Evolutionary conservation across 35 echinoderm and acorn worm genomes (phyloP), one percentile per base, ranked within the genome.

Genomic region (Chiridota heheva): DNA sequence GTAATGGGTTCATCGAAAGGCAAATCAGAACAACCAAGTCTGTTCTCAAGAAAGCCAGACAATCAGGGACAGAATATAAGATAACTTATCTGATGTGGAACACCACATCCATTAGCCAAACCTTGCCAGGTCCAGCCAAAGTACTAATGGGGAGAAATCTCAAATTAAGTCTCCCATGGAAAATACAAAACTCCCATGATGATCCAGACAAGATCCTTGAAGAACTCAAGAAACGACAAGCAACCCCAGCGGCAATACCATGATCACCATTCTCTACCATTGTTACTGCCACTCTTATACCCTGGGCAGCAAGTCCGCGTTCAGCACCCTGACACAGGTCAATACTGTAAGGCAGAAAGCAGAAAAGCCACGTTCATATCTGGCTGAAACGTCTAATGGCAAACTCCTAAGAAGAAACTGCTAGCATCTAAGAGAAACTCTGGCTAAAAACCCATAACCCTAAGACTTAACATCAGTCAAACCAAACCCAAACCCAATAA

Each of bases 1-100:
- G 63, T 18, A 83, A 83, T 44, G 65, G 65, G 1, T 83, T 83
- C 29, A 69, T 32, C 2, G 80, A 82, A 47, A 10, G 63, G 38
- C 35, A 69, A 15, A 31, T 82, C 12, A 45, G 63, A 43, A 70
- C 80, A 1, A 37, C 47, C 20, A 82, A 82, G 17, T 53, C 41
- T 10, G 49, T 82, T 15, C 20, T 83, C 3, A 83, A 70, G 35
- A 83, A 83, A 20, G 15, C 43, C 8, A 62, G 46, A 28, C 51
- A 60, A 16, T 39, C 76, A 24, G 1, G 13, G 4, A 69, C 63
- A 47, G 49, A 70, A 20, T 5, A 12, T 18, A 25, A 55, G 2
- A 32, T 83, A n/a, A 45, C 81, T 13, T 32, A 56, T 13, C 44
- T 83, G 12, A n/a, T 60, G 3, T 70, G 63, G 63, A 69, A 35